phyloP scores from a whole-genome alignment of 2,797 vertebrate species.

The Girardinus metallicus region DNA sequence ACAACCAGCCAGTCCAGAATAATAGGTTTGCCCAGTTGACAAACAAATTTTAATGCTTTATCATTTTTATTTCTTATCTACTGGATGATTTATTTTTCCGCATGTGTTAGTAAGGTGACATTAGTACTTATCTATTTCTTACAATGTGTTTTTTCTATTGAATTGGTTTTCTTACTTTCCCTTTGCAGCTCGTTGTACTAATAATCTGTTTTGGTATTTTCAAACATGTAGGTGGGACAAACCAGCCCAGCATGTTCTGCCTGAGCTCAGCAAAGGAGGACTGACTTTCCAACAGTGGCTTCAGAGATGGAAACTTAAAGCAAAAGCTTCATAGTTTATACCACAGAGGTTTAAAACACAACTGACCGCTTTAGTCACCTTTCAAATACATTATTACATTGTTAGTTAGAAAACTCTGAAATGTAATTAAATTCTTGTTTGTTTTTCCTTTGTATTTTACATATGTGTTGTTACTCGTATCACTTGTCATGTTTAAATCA shows the following conservation, averaged over 20 bases:
- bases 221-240: constrained; percentile 82
- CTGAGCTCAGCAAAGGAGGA: constrained; percentile 72
- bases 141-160: not conserved
- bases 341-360: not conserved
- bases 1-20: not conserved
- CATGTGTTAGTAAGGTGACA: not conserved
- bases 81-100: not conserved
- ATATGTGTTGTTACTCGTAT: not conserved
- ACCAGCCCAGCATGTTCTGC: constrained; percentile 80
- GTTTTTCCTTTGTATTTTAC: not conserved
- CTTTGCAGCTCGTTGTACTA: not conserved
- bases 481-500: constrained; percentile 12
- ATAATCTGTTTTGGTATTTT: constrained; percentile 27
- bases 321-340: constrained; percentile 58
- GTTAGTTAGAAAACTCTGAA: not conserved
- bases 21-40: not conserved
- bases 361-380: constrained; percentile 17
- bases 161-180: not conserved
- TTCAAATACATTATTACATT: not conserved
- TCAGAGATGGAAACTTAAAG: constrained; percentile 82
- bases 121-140: not conserved
- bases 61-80: not conserved
- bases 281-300: constrained; percentile 84
- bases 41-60: not conserved
- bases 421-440: too few relatives aligned